These are phyloP conservation scores for Carassius gibelio DNA, from an alignment of 2,113 vertebrate species.

Conservation along the genomic window DNA sequence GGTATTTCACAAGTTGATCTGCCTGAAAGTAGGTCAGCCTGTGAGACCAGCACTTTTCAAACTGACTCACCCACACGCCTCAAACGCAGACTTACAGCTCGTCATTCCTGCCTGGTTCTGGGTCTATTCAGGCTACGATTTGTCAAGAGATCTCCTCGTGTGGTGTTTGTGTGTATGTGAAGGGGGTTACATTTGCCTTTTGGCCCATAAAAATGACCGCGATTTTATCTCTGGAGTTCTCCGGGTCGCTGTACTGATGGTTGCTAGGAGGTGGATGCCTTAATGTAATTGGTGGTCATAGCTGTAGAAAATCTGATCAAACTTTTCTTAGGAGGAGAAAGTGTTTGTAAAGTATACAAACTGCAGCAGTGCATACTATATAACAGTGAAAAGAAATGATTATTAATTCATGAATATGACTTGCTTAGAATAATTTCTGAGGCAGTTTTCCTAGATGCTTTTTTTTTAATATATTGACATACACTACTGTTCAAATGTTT, in stretches of 20 bases:
- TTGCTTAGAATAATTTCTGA: neutral
- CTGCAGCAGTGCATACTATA: neutral
- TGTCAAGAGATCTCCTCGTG: neutral
- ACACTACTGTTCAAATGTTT: neutral
- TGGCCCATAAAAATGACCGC: neutral
- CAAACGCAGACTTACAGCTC: neutral
- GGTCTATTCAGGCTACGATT: neutral
- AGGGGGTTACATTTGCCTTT: neutral
- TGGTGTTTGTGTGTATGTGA: neutral
- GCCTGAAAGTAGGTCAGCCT: conserved; percentile 56
- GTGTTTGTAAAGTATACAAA: neutral
- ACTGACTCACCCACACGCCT: neutral
- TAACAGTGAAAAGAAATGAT: neutral
- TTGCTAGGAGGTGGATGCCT: neutral
- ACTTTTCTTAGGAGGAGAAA: neutral
- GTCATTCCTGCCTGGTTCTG: neutral
- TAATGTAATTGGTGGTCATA: neutral
- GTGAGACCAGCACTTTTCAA: conserved; percentile 10
- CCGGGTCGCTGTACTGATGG: neutral
- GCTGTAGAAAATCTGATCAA: neutral
- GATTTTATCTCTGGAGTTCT: neutral
- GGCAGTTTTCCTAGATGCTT: neutral
- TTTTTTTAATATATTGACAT: neutral
- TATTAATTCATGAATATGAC: neutral
- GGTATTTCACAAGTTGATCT: conserved; percentile 45